These are phyloP conservation scores for Caracal caracal DNA, from an alignment of 2,113 vertebrate species.

Conservation along the genomic window DNA sequence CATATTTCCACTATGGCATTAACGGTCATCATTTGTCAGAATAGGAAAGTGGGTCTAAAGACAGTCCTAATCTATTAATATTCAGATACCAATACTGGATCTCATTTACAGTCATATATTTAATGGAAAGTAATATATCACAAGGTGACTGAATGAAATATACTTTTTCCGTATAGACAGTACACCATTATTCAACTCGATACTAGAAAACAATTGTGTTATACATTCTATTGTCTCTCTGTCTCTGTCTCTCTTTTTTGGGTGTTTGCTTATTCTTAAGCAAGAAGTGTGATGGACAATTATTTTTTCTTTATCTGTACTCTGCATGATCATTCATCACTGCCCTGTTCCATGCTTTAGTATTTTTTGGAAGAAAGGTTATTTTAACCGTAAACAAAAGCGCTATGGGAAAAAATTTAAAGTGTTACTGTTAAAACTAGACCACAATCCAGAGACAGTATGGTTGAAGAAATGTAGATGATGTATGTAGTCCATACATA, in stretches of 20 bases:
- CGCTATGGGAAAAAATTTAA: background rate
- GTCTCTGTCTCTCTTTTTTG: background rate
- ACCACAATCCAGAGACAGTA: background rate
- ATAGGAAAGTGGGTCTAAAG: background rate
- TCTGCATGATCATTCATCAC: background rate
- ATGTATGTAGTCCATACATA: background rate
- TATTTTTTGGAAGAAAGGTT: background rate
- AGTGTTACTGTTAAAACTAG: background rate
- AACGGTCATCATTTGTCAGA: background rate
- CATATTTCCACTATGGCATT: background rate
- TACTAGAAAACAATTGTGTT: slow-evolving; percentile 7
- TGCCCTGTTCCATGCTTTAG: background rate
- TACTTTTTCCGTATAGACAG: background rate
- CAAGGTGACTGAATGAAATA: background rate
- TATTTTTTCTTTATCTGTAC: background rate
- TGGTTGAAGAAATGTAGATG: background rate
- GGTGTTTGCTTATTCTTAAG: background rate
- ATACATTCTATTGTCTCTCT: background rate
- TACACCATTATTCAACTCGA: background rate
- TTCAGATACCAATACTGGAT: background rate
- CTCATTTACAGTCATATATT: background rate
- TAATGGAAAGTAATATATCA: background rate
- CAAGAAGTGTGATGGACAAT: background rate
- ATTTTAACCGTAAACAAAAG: slow-evolving; percentile 17
- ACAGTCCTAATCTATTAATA: background rate